Base-by-base conservation (phyloP, 2,888 invertebrate genomes). In the Dasysyrphus tricinctus region DNA sequence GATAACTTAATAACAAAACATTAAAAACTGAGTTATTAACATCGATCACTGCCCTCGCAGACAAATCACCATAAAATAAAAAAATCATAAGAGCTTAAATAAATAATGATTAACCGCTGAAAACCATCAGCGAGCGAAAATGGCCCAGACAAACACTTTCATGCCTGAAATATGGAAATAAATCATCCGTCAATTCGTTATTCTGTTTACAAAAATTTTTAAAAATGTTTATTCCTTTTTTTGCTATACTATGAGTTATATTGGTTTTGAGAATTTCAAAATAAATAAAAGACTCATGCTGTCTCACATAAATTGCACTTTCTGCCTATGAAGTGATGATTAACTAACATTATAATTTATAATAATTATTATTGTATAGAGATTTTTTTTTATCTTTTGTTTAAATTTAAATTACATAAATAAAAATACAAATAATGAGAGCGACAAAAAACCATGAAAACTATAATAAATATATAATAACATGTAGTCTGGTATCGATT, bases 361-460 rank as follows among this genome's bases (percentile, higher is more conserved):
- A 57, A n/a, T 34, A 2, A 37, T 11, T 49, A 49, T 51, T 19
- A 5, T 16, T 34, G n/a, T 57, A 42, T 67, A 65, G n/a, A 80
- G 56, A 79, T 29, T 34, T 49, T 47, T n/a, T n/a, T 32, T 4
- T n/a, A 14, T 14, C 34, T 11, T 51, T 54, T 61, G 39, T 80
- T 85, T 85, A 70, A 77, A 74, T 85, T 80, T 47, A 80, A 76
- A 80, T 77, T 85, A 69, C 54, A 69, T 69, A 65, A 77, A 51
- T 78, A 34, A 67, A 78, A 73, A 77, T 80, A 85, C 77, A 85
- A 80, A 85, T 85, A 85, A 85, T 77, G 77, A 85, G 74, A 81
- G 59, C 73, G 59, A 73, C 8, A 61, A 24, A 69, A 69, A 54
- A 39, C 14, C 39, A 69, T 69, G 39, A 42, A 69, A 65, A 65